phyloP scores from a whole-genome alignment of 2,113 vertebrate species.

The Lota lota region DNA sequence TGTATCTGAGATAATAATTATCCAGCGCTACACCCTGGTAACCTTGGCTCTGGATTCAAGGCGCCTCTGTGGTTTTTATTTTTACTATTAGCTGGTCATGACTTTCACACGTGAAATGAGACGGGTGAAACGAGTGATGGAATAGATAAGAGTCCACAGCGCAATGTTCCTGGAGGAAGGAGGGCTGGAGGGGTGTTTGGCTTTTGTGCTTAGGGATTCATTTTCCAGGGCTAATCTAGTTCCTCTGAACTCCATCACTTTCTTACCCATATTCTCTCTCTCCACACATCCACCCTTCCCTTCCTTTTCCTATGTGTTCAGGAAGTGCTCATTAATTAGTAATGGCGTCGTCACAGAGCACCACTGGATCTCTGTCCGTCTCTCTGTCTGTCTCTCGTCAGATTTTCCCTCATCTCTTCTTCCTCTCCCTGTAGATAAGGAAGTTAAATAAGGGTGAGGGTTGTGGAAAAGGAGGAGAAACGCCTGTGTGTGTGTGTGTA shows the following conservation, averaged over 20 bases:
- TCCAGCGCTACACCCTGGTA: conserved; percentile 29
- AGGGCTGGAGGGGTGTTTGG: conserved; percentile 34
- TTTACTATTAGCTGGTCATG: conserved; percentile 18
- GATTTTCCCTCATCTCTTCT: conserved; percentile 15
- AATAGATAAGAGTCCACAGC: conserved; percentile 43
- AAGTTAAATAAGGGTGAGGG: conserved; percentile 26
- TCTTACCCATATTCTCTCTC: conserved; percentile 38
- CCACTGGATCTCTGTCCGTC: conserved; percentile 28
- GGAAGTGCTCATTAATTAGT: conserved; percentile 77
- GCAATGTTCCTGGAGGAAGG: conserved; percentile 29
- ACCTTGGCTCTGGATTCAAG: conserved; percentile 19
- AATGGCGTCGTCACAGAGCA: conserved; percentile 67
- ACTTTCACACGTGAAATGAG: conserved; percentile 15
- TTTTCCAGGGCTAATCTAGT: conserved; percentile 66
- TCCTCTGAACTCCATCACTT: conserved; percentile 47
- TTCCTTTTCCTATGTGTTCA: conserved; percentile 29
- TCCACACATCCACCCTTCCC: background rate
- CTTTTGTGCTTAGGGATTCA: conserved; percentile 65
- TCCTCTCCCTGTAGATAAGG: conserved; percentile 41
- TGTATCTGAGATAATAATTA: conserved; percentile 40
- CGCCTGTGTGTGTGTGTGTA: conserved; percentile 50
- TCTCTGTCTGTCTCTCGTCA: background rate
- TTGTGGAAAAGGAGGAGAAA: conserved; percentile 41
- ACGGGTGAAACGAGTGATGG: conserved; percentile 32
- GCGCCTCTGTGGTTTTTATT: background rate